Evolutionary conservation across 2,113 vertebrate genomes (phyloP).

Genomic region (Pelecanoides urinatrix): DNA sequence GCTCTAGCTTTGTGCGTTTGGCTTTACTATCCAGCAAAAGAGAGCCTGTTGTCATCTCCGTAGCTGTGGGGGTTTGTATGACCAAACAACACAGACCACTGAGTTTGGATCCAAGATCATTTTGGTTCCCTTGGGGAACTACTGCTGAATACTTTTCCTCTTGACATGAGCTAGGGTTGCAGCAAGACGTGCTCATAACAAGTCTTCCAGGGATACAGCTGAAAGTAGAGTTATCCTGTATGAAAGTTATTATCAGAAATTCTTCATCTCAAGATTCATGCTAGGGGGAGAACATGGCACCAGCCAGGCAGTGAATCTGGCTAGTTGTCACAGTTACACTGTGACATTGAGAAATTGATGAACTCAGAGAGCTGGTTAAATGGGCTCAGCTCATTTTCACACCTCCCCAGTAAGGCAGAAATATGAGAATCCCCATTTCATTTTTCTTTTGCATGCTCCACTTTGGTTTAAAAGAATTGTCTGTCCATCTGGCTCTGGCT

Average conservation of each 20-base stretch:
- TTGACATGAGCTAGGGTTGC: background rate
- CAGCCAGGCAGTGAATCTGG: background rate
- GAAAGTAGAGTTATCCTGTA: background rate
- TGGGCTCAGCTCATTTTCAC: background rate
- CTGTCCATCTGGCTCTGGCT: background rate
- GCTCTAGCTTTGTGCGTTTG: background rate
- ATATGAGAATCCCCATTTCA: background rate
- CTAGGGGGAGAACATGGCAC: background rate
- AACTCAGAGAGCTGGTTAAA: background rate
- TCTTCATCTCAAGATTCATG: background rate
- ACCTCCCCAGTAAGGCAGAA: background rate
- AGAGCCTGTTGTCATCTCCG: background rate
- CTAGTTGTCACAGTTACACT: background rate
- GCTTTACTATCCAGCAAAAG: background rate
- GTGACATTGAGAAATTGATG: background rate
- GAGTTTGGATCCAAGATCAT: background rate
- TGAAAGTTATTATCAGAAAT: background rate
- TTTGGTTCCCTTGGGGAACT: background rate
- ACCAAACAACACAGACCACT: background rate
- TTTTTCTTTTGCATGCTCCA: background rate
- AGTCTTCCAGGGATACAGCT: background rate
- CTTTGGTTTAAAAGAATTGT: background rate
- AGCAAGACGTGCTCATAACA: background rate
- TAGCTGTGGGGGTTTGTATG: background rate
- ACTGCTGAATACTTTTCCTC: background rate